Evolutionary conservation across 2,888 invertebrate genomes (phyloP).

Genomic region (Torymus aiolomorphi): DNA sequence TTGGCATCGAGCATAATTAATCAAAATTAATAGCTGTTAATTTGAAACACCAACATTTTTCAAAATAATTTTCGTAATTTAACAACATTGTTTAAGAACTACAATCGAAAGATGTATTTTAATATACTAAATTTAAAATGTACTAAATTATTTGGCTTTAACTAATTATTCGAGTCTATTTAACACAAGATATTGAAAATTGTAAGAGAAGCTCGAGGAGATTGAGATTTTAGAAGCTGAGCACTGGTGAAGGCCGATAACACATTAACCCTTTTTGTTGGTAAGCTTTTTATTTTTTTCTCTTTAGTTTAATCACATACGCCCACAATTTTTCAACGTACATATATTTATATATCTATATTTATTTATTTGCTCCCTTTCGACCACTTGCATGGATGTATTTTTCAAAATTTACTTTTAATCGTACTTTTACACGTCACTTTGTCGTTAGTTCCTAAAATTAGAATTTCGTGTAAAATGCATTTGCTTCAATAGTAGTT

Average conservation of each 20-base stretch:
- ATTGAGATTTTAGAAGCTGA: constrained; percentile 49
- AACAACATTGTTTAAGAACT: too few species aligned
- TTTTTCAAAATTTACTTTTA: constrained; percentile 67
- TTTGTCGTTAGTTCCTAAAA: background rate
- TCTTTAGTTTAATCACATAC: constrained; percentile 53
- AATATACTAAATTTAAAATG: background rate
- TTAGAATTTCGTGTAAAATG: too few species aligned
- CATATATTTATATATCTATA: constrained; percentile 26
- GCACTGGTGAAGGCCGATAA: constrained; percentile 73
- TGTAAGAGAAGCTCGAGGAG: constrained; percentile 27
- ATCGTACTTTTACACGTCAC: constrained; percentile 1
- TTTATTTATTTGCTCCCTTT: constrained; percentile 9
- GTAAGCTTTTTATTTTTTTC: constrained; percentile 71
- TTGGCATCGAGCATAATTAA: constrained; percentile 26
- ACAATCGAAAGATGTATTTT: too few species aligned
- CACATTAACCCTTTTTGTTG: constrained; percentile 73
- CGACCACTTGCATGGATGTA: constrained; percentile 37
- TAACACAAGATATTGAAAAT: constrained; percentile 25
- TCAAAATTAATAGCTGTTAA: constrained; percentile 27
- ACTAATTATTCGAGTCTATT: constrained; percentile 44
- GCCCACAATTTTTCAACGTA: background rate
- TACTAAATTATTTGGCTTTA: constrained; percentile 30
- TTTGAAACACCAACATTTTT: constrained; percentile 5
- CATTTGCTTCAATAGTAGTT: background rate
- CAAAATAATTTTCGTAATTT: background rate